Base-by-base conservation (phyloP, 2,888 invertebrate species). In the Rotaria macrura region DNA sequence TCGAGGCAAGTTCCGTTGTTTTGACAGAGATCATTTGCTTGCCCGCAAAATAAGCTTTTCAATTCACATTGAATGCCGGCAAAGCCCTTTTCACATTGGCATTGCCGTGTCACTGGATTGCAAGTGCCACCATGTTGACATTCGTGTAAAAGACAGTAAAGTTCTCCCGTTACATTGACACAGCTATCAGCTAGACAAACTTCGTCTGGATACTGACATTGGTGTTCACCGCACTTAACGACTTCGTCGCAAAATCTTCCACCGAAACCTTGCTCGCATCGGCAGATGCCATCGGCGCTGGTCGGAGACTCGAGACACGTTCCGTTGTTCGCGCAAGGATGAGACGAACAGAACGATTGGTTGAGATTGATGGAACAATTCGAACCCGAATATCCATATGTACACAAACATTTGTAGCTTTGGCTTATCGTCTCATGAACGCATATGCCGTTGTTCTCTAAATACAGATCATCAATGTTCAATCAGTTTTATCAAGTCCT, bases 101-200 rank as follows among this genome's bases (percentile, higher is more conserved):
- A 79, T 43, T 43, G 38, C 43, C 79, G 20, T 25, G 79, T 43
- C 14, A 43, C n/a, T 79, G 43, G 43, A 43, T 79, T n/a, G 43
- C 79, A 79, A n/a, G 79, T 79, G 25, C 79, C 79, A n/a, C 79
- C 79, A 79, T 79, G 79, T 79, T 79, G 40, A 79, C 79, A 79
- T 79, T 79, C 79, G n/a, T 79, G 79, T 79, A 79, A 79, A 25
- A 79, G 43, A 79, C 79, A 79, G 34, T 79, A 79, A n/a, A 79
- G 79, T 79, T 79, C 79, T 40, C 79, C 79, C 20, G 79, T 79
- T 23, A 79, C 79, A 79, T 79, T 79, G n/a, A 79, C 79, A 79
- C 79, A 79, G n/a, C 40, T 79, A 43, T 79, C 79, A 79, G 79
- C 79, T 79, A 79, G 34, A 79, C 79, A 79, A 23, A 79, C 79